Base-by-base conservation (phyloP, 1,140 invertebrate species). In the Ctenoplectra terminalis region DNA sequence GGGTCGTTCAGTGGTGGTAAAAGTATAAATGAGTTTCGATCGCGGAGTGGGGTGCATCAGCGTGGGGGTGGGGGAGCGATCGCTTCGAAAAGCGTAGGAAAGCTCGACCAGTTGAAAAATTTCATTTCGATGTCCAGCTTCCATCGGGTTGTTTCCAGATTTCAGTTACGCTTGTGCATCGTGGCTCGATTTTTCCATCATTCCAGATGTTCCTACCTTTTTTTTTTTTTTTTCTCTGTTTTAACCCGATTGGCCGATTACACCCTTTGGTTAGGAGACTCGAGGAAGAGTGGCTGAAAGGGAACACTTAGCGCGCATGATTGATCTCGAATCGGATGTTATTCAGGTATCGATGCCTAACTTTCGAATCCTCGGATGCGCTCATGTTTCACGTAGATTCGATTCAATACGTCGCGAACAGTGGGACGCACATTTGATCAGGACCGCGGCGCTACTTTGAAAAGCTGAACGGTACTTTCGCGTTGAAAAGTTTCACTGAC, bases 21-120 rank as follows among this genome's bases (percentile, higher is more conserved):
- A 93, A 92, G 90, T 92, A 90, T 92, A 92, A 92, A 92, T 88
- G 90, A 91, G 88, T 89, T 88, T 87, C 84, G 82, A 87, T 90
- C 61, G 87, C 67, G 78, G 87, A 82, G 89, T 88, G 91, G 89
- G 87, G 87, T 88, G 61, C 64, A 73, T n/a, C 31, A 84, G 72
- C 54, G 72, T 54, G 81, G 69, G 74, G 72, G 83, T 75, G 87
- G 84, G 80, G 67, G 86, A 71, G 84, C 82, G 83, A 73, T 58
- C 81, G 87, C 64, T 86, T 86, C 84, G 84, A 91, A 91, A 92
- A 91, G 70, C 84, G 82, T 77, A 82, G 71, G 84, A 87, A 91
- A 87, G 63, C 82, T 74, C 69, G 64, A 72, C 72, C 61, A 50
- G 82, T 61, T 75, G 84, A 81, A 87, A 85, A 88, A 87, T 77